Percentiles rank a stretch among this genome's conserved stretches.
phyloP scores from a whole-genome alignment of 92 coral and sea anemone genomes.

The Porites evermanni region DNA sequence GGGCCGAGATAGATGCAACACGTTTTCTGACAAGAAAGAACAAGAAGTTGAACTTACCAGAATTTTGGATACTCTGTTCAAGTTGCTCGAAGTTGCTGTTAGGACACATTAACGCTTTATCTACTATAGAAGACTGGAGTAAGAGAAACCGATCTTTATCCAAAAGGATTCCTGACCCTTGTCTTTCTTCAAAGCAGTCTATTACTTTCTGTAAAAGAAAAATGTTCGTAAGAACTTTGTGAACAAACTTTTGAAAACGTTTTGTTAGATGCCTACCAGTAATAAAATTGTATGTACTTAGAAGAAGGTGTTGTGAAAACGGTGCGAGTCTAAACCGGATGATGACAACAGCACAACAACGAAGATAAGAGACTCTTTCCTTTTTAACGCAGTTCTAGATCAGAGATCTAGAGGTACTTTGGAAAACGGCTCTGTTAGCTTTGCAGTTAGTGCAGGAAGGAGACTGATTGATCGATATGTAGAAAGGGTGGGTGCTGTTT shows the following conservation, averaged over 20 bases:
- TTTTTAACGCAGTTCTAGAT: no score
- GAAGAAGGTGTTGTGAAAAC: no score
- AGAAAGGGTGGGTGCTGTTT: no score
- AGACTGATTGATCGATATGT: no score
- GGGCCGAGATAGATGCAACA: no score
- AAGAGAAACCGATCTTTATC: conserved; percentile 35
- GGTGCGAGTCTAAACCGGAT: no score
- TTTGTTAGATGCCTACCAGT: no score
- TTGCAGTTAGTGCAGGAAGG: no score
- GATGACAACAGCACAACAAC: no score
- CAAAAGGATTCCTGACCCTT: conserved; percentile 23
- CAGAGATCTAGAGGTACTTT: no score
- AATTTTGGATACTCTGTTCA: conserved; percentile 21
- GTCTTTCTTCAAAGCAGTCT: conserved; percentile 27
- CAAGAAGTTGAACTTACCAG: not conserved
- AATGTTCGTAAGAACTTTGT: not conserved
- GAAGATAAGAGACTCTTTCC: no score
- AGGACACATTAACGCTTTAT: conserved; percentile 38
- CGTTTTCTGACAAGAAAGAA: not conserved
- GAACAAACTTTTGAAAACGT: not conserved
- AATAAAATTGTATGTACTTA: not conserved
- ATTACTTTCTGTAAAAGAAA: conserved; percentile 19
- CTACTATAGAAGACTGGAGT: conserved; percentile 36
- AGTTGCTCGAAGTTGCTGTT: conserved; percentile 12
- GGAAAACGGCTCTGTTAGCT: no score